These are phyloP conservation scores for Acanthosepion esculentum DNA, from an alignment of 2,888 invertebrate genomes.

Conservation along the genomic window DNA sequence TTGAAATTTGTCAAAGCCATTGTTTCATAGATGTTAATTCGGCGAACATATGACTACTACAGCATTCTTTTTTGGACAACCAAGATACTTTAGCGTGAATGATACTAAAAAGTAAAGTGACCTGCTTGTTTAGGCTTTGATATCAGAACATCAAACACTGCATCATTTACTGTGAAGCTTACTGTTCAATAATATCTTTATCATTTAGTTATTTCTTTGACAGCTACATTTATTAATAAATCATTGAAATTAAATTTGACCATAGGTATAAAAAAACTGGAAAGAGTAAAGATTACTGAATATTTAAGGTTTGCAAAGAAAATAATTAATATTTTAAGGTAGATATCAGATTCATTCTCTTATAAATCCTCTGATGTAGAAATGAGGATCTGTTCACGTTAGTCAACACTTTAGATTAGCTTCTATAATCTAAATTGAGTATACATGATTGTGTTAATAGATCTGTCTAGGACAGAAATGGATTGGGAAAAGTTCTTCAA, in stretches of 20 bases:
- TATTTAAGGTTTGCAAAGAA: too few relatives aligned
- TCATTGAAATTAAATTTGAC: neutral
- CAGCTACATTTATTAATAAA: too few relatives aligned
- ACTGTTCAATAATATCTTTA: neutral
- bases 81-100: neutral
- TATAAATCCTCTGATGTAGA: neutral
- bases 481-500: too few relatives aligned
- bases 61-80: neutral
- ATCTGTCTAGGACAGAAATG: too few relatives aligned
- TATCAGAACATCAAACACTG: neutral
- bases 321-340: too few relatives aligned
- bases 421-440: too few relatives aligned
- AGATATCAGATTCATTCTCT: too few relatives aligned
- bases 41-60: neutral
- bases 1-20: neutral
- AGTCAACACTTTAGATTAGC: neutral
- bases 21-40: neutral
- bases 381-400: neutral
- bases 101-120: neutral
- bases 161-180: neutral
- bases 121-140: neutral
- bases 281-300: neutral
- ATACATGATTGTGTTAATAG: too few relatives aligned
- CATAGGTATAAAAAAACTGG: neutral
- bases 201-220: neutral